phyloP scores from a whole-genome alignment of 1,140 invertebrate species.

The Sminthurinus signatus region DNA sequence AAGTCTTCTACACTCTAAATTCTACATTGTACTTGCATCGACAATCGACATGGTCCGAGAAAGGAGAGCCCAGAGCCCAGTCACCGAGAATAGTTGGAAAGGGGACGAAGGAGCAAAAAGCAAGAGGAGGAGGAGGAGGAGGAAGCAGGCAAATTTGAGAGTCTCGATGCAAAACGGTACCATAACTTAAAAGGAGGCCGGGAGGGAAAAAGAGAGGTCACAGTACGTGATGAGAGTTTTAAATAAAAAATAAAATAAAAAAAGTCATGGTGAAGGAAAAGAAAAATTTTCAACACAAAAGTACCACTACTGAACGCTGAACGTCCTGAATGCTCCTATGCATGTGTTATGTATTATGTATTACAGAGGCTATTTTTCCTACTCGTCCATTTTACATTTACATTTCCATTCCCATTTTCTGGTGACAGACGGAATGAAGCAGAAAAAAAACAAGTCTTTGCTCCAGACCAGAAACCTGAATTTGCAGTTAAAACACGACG shows the following conservation, averaged over 20 bases:
- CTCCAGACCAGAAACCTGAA: no score
- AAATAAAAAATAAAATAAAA: conserved; percentile 12
- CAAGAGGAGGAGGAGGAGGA: conserved; percentile 7
- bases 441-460: conserved; percentile 20
- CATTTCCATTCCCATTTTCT: no score
- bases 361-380: no score
- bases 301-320: no score
- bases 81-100: not conserved
- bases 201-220: conserved; percentile 35
- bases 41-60: no score
- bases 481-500: no score
- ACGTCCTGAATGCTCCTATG: no score
- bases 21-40: no score
- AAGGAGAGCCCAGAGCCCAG: not conserved
- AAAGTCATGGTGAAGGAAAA: not conserved
- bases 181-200: conserved; percentile 32
- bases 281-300: no score
- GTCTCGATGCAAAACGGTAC: conserved; percentile 30
- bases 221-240: conserved; percentile 31
- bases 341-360: no score
- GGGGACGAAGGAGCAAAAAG: not conserved
- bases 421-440: conserved; percentile 20
- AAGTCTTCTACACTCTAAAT: no score
- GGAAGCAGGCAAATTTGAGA: conserved; percentile 31
- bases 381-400: no score